Conservation (phyloP, 2,113 vertebrate species). For the Dendrocopos noguchii region DNA sequence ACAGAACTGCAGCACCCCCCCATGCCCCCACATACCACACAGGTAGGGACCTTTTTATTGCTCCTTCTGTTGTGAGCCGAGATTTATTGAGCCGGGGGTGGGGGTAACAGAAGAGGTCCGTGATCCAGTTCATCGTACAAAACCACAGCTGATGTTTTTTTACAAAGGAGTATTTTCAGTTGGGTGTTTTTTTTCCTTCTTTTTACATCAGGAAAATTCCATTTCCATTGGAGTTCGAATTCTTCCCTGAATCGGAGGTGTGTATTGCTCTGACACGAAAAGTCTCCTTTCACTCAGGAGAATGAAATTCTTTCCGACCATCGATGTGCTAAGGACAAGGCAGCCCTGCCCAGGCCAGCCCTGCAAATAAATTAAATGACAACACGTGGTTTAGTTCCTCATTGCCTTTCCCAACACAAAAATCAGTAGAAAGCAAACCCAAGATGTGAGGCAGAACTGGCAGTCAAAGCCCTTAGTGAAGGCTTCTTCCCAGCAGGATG, state of each 20-base stretch:
- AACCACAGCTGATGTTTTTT: neutral
- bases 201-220: neutral
- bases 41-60: fast-evolving
- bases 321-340: slow-evolving; percentile 7
- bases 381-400: slow-evolving; percentile 12
- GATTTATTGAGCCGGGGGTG: neutral
- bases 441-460: neutral
- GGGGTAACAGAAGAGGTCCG: neutral
- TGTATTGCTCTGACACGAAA: neutral
- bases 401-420: slow-evolving; percentile 1
- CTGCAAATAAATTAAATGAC: slow-evolving; percentile 38
- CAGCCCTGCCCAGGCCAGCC: neutral
- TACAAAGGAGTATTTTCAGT: neutral
- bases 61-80: neutral
- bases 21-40: neutral
- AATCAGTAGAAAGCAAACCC: neutral
- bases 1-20: too few species aligned
- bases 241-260: slow-evolving; percentile 24
- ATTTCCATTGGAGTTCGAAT: neutral
- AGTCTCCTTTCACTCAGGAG: neutral
- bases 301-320: slow-evolving; percentile 22
- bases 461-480: neutral
- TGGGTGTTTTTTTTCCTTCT: too few species aligned
- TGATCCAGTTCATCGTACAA: neutral
- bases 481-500: neutral